Percentiles rank a stretch among this genome's conserved stretches.
phyloP scores from a whole-genome alignment of 2,888 invertebrate genomes.

The Lepidonotus clava region DNA sequence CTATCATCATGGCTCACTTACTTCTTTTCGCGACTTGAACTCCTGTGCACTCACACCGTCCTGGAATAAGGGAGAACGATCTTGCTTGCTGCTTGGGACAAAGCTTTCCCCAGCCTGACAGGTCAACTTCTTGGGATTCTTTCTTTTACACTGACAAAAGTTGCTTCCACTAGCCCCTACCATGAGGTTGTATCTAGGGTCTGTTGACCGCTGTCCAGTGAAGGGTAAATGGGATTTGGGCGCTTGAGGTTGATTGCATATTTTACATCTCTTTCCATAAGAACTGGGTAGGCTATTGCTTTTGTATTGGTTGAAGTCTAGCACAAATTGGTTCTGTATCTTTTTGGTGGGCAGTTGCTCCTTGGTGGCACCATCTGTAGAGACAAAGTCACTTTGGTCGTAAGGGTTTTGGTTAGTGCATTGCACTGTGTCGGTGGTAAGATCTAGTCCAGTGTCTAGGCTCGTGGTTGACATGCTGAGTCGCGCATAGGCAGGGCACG shows the following conservation, averaged over 20 bases:
- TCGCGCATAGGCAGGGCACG: slow-evolving; percentile 53
- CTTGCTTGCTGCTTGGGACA: background rate
- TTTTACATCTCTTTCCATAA: slow-evolving; percentile 45
- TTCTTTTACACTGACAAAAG: slow-evolving; percentile 32
- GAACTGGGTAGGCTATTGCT: slow-evolving; percentile 57
- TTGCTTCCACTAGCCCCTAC: background rate
- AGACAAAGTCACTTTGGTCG: background rate
- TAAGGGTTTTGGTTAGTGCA: background rate
- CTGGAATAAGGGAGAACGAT: background rate
- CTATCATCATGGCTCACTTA: slow-evolving; percentile 8
- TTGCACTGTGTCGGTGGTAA: background rate
- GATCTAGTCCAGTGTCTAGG: slow-evolving; percentile 59
- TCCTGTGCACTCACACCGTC: slow-evolving; percentile 2
- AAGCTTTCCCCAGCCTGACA: background rate
- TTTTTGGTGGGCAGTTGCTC: background rate
- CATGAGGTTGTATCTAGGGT: background rate
- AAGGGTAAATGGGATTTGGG: slow-evolving; percentile 37
- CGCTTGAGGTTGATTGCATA: slow-evolving; percentile 33
- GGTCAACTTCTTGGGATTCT: background rate
- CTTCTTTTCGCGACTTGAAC: slow-evolving; percentile 49
- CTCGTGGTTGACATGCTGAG: slow-evolving; percentile 57
- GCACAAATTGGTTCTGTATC: slow-evolving; percentile 21
- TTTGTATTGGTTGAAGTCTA: slow-evolving; percentile 54
- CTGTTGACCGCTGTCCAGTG: background rate
- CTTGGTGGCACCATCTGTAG: background rate